Percentiles rank a stretch among this genome's conserved stretches.
These are phyloP conservation scores for Melanaphis sacchari DNA, from an alignment of 1,140 invertebrate genomes.

Conservation along the genomic window DNA sequence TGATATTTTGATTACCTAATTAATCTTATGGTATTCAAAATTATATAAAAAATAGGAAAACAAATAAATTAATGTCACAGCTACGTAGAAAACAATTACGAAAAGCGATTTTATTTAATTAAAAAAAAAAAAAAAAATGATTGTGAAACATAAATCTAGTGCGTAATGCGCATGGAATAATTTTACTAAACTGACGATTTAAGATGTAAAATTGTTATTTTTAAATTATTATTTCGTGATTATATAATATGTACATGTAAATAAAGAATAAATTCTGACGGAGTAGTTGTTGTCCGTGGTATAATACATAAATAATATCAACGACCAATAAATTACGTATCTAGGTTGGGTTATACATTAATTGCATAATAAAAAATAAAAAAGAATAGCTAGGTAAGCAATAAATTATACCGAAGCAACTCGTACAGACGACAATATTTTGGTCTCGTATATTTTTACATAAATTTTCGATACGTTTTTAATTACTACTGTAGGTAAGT, in stretches of 20 bases:
- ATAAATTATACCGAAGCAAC: background rate
- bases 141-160: background rate
- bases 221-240: background rate
- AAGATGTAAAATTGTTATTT: background rate
- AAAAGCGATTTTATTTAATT: too few species aligned
- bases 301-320: conserved; percentile 7
- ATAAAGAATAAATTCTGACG: background rate
- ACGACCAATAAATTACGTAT: background rate
- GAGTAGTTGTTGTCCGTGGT: background rate
- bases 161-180: background rate
- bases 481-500: background rate
- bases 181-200: background rate
- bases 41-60: background rate
- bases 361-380: background rate
- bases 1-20: too few species aligned
- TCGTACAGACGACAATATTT: background rate
- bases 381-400: background rate
- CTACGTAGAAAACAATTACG: too few species aligned
- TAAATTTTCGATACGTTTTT: background rate
- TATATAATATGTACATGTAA: background rate
- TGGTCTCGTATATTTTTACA: background rate
- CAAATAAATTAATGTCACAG: too few species aligned
- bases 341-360: background rate
- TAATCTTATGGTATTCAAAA: too few species aligned
- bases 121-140: too few species aligned